Evolutionary conservation across 35 echinoderm and acorn worm species (phyloP), one percentile per base, ranked within the genome.

Genomic region (Lytechinus pictus): DNA sequence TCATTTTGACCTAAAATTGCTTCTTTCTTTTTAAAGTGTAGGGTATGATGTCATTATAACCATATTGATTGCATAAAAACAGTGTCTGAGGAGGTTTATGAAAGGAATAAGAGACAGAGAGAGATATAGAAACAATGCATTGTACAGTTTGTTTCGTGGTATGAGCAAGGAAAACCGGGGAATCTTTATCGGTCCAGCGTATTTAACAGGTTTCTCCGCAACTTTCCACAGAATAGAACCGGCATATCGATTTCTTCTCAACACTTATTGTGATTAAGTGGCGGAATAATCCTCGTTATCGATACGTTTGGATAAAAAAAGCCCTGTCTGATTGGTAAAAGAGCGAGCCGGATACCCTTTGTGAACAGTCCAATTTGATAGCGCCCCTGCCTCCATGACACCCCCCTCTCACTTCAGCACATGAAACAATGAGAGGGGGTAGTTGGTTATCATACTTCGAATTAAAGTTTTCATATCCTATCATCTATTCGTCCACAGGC

Each of bases 281-380:
- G 66, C 66, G 66, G 66, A 79, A 79, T 19, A 79, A 79, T 79
- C 66, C 66, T 79, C 66, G 66, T 79, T 79, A 79, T 79, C 66
- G 21, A n/a, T 79, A 24, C 66, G 16, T n/a, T 79, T 79, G n/a
- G n/a, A n/a, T n/a, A 44, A 44, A 44, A 44, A 44, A 44, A 44
- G 2, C 33, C 33, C 66, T 24, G 21, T 24, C 21, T 24, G 5
- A 21, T 71, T 21, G 24, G 11, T 79, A 24, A 19, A 3, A 79
- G n/a, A n/a, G 19, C 21, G 10, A 60, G n/a, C n/a, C n/a, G 2
- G 4, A 79, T 4, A 79, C 16, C 4, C 66, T 14, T 0, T 24
- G 19, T 44, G 33, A 44, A 44, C 33, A 2, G 33, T 44, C 1
- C 33, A n/a, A n/a, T n/a, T n/a, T 44, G 33, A 3, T 24, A 7